These are phyloP conservation scores for Anguilla marmorata DNA, from an alignment of 2,797 vertebrate species.

Conservation along the genomic window DNA sequence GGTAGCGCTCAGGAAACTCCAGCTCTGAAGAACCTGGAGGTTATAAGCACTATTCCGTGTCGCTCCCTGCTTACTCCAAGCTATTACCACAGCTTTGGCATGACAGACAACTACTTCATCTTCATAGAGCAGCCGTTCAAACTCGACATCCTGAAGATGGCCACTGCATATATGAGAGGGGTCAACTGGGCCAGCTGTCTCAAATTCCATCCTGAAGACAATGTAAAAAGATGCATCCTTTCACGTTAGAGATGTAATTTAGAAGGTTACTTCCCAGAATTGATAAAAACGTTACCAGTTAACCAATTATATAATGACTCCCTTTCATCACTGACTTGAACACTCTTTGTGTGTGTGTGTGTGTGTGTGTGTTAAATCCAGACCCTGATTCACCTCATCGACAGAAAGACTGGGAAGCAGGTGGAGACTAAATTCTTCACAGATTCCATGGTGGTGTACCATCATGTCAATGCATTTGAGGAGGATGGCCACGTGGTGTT, in stretches of 20 bases:
- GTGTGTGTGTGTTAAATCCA: conserved; percentile 52
- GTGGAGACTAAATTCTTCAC: conserved; percentile 76
- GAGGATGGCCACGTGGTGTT: conserved; percentile 82
- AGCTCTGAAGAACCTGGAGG: conserved; percentile 75
- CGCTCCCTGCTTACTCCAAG: conserved; percentile 83
- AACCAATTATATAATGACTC: not conserved
- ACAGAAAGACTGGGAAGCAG: conserved; percentile 82
- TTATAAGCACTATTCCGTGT: conserved; percentile 80
- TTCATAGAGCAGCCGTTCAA: conserved; percentile 91
- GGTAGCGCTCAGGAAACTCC: conserved; percentile 56
- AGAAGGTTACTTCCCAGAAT: not conserved
- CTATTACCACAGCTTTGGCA: conserved; percentile 94
- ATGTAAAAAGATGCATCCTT: conserved; percentile 69
- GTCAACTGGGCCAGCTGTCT: conserved; percentile 94
- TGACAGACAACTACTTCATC: conserved; percentile 87
- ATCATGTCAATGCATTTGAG: conserved; percentile 92
- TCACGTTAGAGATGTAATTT: not conserved
- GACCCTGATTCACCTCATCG: conserved; percentile 90
- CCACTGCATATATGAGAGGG: conserved; percentile 86
- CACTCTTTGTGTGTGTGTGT: not conserved
- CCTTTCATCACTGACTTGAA: not conserved
- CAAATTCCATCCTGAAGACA: conserved; percentile 78
- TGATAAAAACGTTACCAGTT: conserved; percentile 11
- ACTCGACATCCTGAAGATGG: conserved; percentile 89
- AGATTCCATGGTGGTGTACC: conserved; percentile 81